Base-by-base conservation (phyloP, 2,888 invertebrate genomes). In the Papilio gigon region DNA sequence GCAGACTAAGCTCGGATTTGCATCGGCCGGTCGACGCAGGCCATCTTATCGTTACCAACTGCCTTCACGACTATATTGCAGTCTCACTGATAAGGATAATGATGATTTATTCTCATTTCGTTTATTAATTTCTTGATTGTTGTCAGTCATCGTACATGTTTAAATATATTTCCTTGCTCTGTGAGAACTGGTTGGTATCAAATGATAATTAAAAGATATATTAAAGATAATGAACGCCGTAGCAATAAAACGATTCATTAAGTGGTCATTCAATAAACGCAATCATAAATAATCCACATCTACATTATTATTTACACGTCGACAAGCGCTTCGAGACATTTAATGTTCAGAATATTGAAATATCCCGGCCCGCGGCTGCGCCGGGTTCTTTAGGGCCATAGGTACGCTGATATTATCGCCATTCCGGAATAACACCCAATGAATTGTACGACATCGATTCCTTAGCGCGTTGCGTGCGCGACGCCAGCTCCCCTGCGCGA, bases 361-460 rank as follows among this genome's bases (percentile, higher is more conserved):
- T 37, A 25, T 12, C 22, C 5, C 5, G 50, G 27, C 56, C 44
- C 5, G 42, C 20, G 62, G 42, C 50, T 22, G 1, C 1, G n/a
- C 8, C 9, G 1, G 3, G 17, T 17, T 3, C 8, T 27, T n/a
- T 53, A 27, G 30, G 8, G 27, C 30, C 5, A n/a, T 17, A 30
- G 9, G 53, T 17, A 56, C 40, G 42, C 20, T 44, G 59, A 47
- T 35, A 44, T 22, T 47, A 65, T 65, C 65, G 30, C 60, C 50
- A 47, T 37, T 27, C 12, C 37, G 44, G 33, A 58, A 58, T 68
- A 58, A 47, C 63, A 63, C 63, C 63, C 44, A 58, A 68, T 68
- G 58, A 68, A 68, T 68, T 58, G 35, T 42, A 37, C 63, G 63
- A 68, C 68, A 60, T 66, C 63, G 37, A 22, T 63, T 62, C 5